Conservation (phyloP, 2,797 vertebrate species). For the Micromesistius poutassou region DNA sequence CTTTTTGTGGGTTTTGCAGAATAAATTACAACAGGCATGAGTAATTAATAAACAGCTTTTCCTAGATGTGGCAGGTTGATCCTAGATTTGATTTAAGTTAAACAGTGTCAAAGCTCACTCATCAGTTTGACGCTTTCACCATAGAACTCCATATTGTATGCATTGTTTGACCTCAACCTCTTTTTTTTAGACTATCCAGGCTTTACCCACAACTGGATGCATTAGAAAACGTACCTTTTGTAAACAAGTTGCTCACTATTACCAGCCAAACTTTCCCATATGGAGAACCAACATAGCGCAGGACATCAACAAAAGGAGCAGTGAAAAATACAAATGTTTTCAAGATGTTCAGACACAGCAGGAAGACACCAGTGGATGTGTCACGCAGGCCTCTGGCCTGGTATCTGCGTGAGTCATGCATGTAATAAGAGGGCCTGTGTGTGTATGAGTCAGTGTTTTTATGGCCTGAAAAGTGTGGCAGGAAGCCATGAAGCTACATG, state of each 20-base stretch:
- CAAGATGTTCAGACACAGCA: background rate
- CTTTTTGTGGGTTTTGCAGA: conserved; percentile 18
- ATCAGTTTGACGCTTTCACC: background rate
- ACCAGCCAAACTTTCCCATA: background rate
- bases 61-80: background rate
- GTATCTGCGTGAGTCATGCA: conserved; percentile 55
- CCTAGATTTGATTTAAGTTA: conserved; percentile 9
- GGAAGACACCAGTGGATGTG: conserved; percentile 5
- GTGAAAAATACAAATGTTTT: background rate
- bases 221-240: background rate
- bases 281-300: background rate
- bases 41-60: conserved; percentile 13
- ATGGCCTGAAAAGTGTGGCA: conserved; percentile 14
- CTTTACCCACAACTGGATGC: background rate
- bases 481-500: conserved; percentile 12
- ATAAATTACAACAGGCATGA: conserved; percentile 4
- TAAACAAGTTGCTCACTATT: background rate
- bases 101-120: conserved; percentile 3
- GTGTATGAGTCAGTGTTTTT: conserved; percentile 30
- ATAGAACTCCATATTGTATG: background rate
- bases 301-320: background rate
- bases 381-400: conserved; percentile 36
- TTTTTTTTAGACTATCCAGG: background rate
- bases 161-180: background rate
- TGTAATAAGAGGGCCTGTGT: conserved; percentile 49